Percentiles rank a stretch among this genome's conserved stretches.
phyloP scores from a whole-genome alignment of 2,113 vertebrate species.

The Scomber colias region DNA sequence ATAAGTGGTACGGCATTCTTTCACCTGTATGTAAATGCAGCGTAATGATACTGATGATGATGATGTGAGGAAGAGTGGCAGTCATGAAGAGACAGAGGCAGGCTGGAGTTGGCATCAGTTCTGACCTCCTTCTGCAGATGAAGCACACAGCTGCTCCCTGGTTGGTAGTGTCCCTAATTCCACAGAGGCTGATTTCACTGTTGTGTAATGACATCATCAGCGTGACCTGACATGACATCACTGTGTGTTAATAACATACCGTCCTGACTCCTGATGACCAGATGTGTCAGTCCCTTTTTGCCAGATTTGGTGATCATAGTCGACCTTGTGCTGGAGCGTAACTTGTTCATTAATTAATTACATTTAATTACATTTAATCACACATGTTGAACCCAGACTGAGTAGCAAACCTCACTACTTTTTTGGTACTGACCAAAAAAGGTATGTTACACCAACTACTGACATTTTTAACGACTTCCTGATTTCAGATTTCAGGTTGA shows the following conservation, averaged over 20 bases:
- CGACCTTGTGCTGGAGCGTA: background rate
- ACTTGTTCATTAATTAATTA: no score
- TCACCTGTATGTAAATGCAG: background rate
- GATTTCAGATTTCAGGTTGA: no score
- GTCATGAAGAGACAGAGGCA: background rate
- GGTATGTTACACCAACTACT: no score
- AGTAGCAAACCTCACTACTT: no score
- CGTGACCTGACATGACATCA: conserved; percentile 23
- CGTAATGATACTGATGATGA: no score
- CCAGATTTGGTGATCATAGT: conserved; percentile 21
- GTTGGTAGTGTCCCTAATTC: background rate
- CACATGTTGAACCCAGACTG: no score
- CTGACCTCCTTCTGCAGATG: background rate
- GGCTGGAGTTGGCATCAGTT: background rate
- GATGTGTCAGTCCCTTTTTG: conserved; percentile 17
- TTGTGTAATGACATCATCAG: conserved; percentile 36
- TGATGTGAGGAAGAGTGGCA: background rate
- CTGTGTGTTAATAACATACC: background rate
- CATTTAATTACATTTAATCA: no score
- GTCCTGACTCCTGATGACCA: conserved; percentile 21
- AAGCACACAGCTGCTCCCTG: conserved; percentile 20
- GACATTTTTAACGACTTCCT: no score
- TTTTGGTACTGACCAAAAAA: no score
- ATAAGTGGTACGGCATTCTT: no score
- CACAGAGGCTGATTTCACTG: background rate